phyloP scores from a whole-genome alignment of 2,888 invertebrate species.

The Phyllotreta cruciferae region DNA sequence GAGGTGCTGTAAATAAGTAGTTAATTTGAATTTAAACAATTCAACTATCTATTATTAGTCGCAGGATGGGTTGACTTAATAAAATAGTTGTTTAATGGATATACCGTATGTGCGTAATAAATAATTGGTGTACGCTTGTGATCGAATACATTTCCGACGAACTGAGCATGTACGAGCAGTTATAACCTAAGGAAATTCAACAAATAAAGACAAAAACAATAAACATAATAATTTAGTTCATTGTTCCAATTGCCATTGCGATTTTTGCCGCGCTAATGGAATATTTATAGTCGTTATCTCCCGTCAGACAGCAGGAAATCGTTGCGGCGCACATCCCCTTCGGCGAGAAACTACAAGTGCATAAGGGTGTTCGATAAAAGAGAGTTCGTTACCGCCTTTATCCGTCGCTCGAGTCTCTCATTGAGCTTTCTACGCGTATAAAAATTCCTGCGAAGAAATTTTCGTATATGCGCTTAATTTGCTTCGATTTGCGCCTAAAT shows the following conservation, averaged over 20 bases:
- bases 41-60: no score
- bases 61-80: no score
- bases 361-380: slow-evolving; percentile 29
- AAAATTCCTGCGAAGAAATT: no score
- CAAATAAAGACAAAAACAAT: slow-evolving; percentile 37
- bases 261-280: slow-evolving; percentile 33
- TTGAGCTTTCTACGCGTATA: no score
- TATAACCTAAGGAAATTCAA: slow-evolving; percentile 31
- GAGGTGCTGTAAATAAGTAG: neutral
- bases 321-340: slow-evolving; percentile 28
- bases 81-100: neutral
- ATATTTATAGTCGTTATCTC: slow-evolving; percentile 39
- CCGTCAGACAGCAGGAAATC: slow-evolving; percentile 38
- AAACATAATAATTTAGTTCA: slow-evolving; percentile 35
- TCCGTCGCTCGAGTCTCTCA: no score
- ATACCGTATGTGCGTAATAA: no score
- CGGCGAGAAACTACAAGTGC: slow-evolving; percentile 38
- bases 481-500: slow-evolving; percentile 25
- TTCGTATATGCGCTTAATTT: no score
- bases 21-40: neutral
- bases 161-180: slow-evolving; percentile 24
- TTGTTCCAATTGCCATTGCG: slow-evolving; percentile 38
- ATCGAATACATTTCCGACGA: slow-evolving; percentile 16
- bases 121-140: neutral
- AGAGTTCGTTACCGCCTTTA: neutral